A percentile compares a stretch with the other conserved stretches of the same genome.
phyloP scores from a whole-genome alignment of 92 coral and sea anemone genomes.

The Ricordea florida region DNA sequence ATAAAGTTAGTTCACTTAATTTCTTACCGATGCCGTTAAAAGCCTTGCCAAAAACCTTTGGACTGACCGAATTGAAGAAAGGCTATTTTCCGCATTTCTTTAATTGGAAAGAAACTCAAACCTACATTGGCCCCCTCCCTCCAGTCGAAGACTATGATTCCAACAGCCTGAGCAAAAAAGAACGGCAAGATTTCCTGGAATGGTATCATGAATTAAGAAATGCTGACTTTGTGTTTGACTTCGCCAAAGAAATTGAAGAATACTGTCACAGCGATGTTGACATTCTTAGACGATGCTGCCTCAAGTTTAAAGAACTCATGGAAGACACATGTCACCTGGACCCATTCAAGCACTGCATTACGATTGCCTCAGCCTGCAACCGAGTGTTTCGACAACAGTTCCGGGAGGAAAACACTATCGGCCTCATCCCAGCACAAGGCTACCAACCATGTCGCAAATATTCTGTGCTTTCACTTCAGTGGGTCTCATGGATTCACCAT shows the following conservation, averaged over 20 bases:
- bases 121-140: slow-evolving; percentile 52
- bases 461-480: too few species aligned
- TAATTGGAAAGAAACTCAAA: slow-evolving; percentile 25
- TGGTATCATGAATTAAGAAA: slow-evolving; percentile 26
- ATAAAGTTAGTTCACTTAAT: slow-evolving; percentile 50
- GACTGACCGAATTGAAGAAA: slow-evolving; percentile 49
- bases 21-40: slow-evolving; percentile 49
- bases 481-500: too few species aligned
- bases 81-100: slow-evolving; percentile 58
- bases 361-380: slow-evolving; percentile 52
- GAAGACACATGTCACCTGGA: slow-evolving; percentile 21
- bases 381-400: slow-evolving; percentile 29
- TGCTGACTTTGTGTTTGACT: slow-evolving; percentile 26
- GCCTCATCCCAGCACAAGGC: slow-evolving; percentile 54
- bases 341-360: slow-evolving; percentile 26
- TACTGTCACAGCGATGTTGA: slow-evolving; percentile 66
- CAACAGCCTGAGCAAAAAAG: slow-evolving; percentile 36
- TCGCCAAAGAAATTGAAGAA: slow-evolving; percentile 32
- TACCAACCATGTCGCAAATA: too few species aligned
- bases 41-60: slow-evolving; percentile 59
- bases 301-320: slow-evolving; percentile 37
- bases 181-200: not conserved
- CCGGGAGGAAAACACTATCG: slow-evolving; percentile 28
- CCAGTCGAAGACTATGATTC: slow-evolving; percentile 39
- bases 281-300: slow-evolving; percentile 39